These are phyloP conservation scores for Orius insidiosus DNA, from an alignment of 1,140 invertebrate species.

Conservation along the genomic window DNA sequence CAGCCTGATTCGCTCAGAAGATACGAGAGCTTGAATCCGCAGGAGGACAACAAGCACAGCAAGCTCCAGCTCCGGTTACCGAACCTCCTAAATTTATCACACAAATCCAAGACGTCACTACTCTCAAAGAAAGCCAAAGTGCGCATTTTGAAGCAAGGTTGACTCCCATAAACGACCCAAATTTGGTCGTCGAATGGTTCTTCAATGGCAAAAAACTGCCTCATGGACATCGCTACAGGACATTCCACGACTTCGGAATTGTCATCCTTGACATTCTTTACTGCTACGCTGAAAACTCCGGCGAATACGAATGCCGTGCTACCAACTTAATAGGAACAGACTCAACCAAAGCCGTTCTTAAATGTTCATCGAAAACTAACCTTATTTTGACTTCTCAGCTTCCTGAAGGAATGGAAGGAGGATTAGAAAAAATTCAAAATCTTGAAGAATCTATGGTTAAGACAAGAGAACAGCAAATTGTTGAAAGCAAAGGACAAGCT, in stretches of 20 bases:
- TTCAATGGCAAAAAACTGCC: slow-evolving; percentile 84
- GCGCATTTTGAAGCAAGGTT: slow-evolving; percentile 86
- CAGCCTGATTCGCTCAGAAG: slow-evolving; percentile 85
- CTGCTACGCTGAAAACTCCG: slow-evolving; percentile 92
- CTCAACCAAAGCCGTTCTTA: slow-evolving; percentile 64
- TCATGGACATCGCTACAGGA: slow-evolving; percentile 83
- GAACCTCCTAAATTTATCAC: slow-evolving; percentile 81
- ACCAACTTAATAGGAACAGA: slow-evolving; percentile 83
- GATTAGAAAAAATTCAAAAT: slow-evolving; percentile 78
- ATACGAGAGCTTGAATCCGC: slow-evolving; percentile 63
- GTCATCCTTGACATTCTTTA: slow-evolving; percentile 92
- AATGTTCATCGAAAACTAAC: slow-evolving; percentile 75
- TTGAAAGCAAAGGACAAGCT: slow-evolving; percentile 58
- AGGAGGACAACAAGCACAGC: slow-evolving; percentile 40
- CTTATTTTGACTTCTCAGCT: slow-evolving; percentile 90
- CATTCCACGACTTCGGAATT: slow-evolving; percentile 93
- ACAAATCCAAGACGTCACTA: slow-evolving; percentile 63
- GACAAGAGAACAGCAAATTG: slow-evolving; percentile 44
- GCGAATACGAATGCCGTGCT: slow-evolving; percentile 80
- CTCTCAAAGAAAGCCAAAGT: slow-evolving; percentile 78
- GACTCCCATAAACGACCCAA: slow-evolving; percentile 79
- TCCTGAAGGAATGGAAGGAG: slow-evolving; percentile 84
- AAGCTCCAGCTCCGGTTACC: slow-evolving; percentile 41
- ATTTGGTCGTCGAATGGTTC: slow-evolving; percentile 80
- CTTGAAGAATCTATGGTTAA: slow-evolving; percentile 73